Evolutionary conservation across 2,888 invertebrate genomes (phyloP), one percentile per base, ranked within the genome.

Genomic region (Lumbricus terrestris): DNA sequence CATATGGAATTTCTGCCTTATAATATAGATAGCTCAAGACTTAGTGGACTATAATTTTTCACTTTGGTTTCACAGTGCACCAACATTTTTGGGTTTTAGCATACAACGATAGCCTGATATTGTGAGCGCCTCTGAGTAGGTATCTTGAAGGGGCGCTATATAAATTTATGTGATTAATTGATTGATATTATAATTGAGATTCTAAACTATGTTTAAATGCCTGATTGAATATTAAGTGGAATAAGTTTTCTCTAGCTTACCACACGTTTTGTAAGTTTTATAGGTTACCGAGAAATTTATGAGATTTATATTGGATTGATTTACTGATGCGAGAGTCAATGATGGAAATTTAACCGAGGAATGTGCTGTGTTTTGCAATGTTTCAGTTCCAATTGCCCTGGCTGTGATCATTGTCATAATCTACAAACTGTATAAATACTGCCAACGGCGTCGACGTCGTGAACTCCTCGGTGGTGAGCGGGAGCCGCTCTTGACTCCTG

Each of bases 311-410:
- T 47, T 47, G 23, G 20, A 47, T 47, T 47, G n/a, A 1, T 69
- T 69, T 69, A 69, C 69, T 69, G n/a, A n/a, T 6, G 69, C n/a
- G 69, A 29, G n/a, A 47, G 47, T 18, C 47, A 47, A 69, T n/a
- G 29, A 11, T 69, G 29, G n/a, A 69, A 69, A 69, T 8, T 69
- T 69, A 69, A 8, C 69, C 29, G 16, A n/a, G 54, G 23, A 54
- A 29, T 13, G n/a, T 13, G n/a, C n/a, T n/a, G n/a, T 69, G 69
- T n/a, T 69, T 69, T n/a, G n/a, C n/a, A 69, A 69, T n/a, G n/a
- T 85, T 85, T 34, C 85, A 85, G 85, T 85, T 85, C 85, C 85
- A 85, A 85, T 85, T 85, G 85, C 35, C 85, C 23, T 85, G 37
- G 85, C 85, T 85, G 85, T 85, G 85, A 85, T 85, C 37, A 37